Evolutionary conservation across 2,113 vertebrate species (phyloP).

Genomic region (Neofelis nebulosa): DNA sequence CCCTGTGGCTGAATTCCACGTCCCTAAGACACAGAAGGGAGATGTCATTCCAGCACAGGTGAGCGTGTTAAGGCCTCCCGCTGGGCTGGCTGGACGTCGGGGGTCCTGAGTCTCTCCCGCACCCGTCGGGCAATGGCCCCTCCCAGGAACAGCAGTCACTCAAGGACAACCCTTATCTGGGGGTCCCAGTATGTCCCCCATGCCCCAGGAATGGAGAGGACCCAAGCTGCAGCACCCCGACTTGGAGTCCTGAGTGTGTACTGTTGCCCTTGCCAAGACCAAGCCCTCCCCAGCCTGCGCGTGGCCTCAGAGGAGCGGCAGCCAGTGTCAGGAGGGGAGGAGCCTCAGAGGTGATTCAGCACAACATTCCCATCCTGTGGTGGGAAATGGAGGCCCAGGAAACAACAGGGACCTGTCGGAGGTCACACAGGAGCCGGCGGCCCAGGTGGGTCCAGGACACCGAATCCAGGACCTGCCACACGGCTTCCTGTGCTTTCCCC

Average conservation of each 20-base stretch:
- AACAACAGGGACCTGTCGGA: too few relatives aligned
- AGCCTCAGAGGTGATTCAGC: fast-evolving
- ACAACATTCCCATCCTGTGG: fast-evolving
- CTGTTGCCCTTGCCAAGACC: not conserved
- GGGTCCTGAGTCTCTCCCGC: not conserved
- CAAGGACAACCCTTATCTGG: not conserved
- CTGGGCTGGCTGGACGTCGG: not conserved
- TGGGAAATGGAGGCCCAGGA: not conserved
- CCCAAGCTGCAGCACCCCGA: too few relatives aligned
- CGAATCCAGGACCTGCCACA: not conserved
- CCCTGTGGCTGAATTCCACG: fast-evolving
- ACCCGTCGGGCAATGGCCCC: fast-evolving
- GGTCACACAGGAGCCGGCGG: not conserved
- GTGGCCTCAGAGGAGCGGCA: not conserved
- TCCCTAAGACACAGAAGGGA: not conserved
- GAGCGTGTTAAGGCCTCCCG: not conserved
- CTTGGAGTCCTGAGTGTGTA: not conserved
- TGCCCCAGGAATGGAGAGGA: not conserved
- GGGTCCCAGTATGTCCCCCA: not conserved
- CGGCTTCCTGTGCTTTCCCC: not conserved
- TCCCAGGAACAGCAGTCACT: too few relatives aligned
- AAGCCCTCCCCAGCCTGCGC: not conserved
- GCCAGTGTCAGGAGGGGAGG: fast-evolving
- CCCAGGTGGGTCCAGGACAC: not conserved
- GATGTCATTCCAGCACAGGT: not conserved